Base-by-base conservation (phyloP, 2,888 invertebrate species). In the Parnassius smintheus region DNA sequence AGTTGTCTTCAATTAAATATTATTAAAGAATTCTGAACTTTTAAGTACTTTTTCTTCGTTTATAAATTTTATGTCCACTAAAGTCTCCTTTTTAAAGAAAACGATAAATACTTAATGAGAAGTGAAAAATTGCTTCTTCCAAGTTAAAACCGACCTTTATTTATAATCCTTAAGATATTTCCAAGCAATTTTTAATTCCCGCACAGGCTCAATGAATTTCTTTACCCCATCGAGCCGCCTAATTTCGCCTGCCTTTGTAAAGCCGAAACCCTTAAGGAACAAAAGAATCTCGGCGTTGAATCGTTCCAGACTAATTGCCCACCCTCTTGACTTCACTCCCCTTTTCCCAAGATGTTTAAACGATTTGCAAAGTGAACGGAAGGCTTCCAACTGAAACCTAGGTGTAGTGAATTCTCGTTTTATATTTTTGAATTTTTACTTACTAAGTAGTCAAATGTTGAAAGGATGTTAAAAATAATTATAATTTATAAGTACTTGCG, bases 221-320 rank as follows among this genome's bases (percentile, higher is more conserved):
- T 49, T 45, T 56, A 49, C 18, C 41, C 44, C 10, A 9, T 48
- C 48, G 12, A 46, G 41, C 52, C 51, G 52, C 42, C 63, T 59
- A 64, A 64, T 64, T 64, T 56, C 9, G 41, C 22, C 25, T 45
- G 62, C 49, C 53, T 54, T 56, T 59, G 59, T 59, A 11, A n/a
- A 48, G 9, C 51, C 48, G 51, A 48, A 56, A 44, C 59, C 50
- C n/a, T 54, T 13, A 7, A 0, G 22, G 51, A 59, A 64, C 59
- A 59, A 59, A 59, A 48, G 59, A 46, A 42, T 41, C 56, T 41
- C 48, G n/a, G 11, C 35, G 59, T 52, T 35, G 51, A 52, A 58
- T 54, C 53, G 55, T 18, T 44, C 35, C 13, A 45, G 45, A 18
- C 59, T 59, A 63, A 63, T 59, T 63, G 52, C 59, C 55, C 59